Evolutionary conservation across 2,113 vertebrate species (phyloP).

Genomic region (Bujurquina vittata): DNA sequence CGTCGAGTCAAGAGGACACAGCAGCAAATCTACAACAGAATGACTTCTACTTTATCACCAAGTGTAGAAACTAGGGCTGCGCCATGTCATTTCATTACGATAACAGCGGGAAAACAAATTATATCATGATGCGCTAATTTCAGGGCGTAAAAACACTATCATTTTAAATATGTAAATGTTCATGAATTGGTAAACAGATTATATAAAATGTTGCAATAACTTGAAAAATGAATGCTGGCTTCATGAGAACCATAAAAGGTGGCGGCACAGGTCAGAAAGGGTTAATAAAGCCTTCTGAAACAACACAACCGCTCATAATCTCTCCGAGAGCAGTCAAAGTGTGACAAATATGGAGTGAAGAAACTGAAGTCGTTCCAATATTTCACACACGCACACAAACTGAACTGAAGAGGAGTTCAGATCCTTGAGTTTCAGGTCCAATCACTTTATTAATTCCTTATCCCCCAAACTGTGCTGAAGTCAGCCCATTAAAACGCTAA

Average conservation of each 20-base stretch:
- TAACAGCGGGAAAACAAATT: too few relatives aligned
- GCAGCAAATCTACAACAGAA: too few relatives aligned
- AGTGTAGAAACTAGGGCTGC: too few relatives aligned
- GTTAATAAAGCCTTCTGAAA: background rate
- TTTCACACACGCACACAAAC: background rate
- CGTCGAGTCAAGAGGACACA: background rate
- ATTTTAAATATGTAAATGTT: background rate
- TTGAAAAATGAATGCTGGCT: background rate
- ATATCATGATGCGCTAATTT: too few relatives aligned
- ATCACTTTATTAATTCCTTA: background rate
- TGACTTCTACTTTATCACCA: too few relatives aligned
- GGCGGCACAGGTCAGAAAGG: background rate
- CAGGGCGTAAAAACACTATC: background rate
- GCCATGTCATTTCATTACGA: too few relatives aligned
- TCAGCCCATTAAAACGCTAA: background rate
- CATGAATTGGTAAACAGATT: background rate
- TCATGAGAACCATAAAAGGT: background rate
- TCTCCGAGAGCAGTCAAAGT: background rate
- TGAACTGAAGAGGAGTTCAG: background rate
- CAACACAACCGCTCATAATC: background rate
- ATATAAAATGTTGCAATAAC: background rate
- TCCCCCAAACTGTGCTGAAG: background rate
- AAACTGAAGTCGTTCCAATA: background rate
- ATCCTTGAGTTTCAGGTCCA: background rate
- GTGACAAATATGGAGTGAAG: background rate